A percentile compares a stretch with the other conserved stretches of the same genome.
phyloP scores from a whole-genome alignment of 1,140 invertebrate genomes.

The Formica selysi region DNA sequence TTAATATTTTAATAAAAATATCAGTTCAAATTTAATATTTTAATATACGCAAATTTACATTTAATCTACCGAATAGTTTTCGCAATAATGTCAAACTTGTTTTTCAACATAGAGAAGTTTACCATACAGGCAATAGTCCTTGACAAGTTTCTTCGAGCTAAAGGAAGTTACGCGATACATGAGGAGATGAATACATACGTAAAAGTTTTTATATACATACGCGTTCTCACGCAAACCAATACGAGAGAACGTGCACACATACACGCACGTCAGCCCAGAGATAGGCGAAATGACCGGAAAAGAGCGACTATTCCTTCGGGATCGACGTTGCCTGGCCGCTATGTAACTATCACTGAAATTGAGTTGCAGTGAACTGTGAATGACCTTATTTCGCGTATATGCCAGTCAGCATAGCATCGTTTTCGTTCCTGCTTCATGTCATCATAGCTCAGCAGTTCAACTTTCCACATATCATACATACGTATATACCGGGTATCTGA shows the following conservation, averaged over 20 bases:
- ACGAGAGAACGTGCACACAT: not conserved
- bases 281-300: conserved; percentile 70
- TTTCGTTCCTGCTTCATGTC: conserved; percentile 60
- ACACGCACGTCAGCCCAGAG: conserved; percentile 36
- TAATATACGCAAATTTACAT: conserved; percentile 4
- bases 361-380: conserved; percentile 80
- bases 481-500: not conserved
- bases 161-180: not conserved
- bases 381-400: conserved; percentile 75
- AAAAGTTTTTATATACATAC: conserved; percentile 44
- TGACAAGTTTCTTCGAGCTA: conserved; percentile 34
- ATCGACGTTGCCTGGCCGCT: conserved; percentile 64
- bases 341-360: conserved; percentile 79
- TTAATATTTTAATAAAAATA: no score
- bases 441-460: conserved; percentile 29
- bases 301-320: conserved; percentile 65
- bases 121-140: not conserved
- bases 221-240: not conserved
- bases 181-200: not conserved
- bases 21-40: conserved; percentile 2
- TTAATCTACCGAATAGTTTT: conserved; percentile 1
- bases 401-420: conserved; percentile 56
- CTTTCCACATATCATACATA: conserved; percentile 27
- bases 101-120: not conserved
- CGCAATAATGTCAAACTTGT: conserved; percentile 13